Evolutionary conservation across 2,888 invertebrate species (phyloP).

Genomic region (Odontomyia ornata): DNA sequence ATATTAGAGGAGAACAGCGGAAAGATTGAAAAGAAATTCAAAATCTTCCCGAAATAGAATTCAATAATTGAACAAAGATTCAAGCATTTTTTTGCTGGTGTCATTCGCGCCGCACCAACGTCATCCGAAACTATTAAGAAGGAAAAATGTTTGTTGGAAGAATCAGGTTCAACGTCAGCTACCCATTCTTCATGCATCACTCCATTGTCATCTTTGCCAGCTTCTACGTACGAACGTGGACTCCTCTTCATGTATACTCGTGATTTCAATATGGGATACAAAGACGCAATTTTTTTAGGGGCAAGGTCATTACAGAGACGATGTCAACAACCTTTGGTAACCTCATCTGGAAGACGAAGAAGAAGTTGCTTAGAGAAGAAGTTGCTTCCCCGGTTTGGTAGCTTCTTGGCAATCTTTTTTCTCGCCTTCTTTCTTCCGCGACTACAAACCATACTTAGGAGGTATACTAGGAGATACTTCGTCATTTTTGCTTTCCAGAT

Average conservation of each 20-base stretch:
- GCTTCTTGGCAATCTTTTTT: not conserved
- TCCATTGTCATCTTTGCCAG: not conserved
- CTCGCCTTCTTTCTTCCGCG: not conserved
- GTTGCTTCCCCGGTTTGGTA: conserved; percentile 8
- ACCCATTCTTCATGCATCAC: not conserved
- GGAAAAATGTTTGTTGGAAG: not conserved
- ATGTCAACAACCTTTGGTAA: conserved; percentile 61
- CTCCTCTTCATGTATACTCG: not conserved
- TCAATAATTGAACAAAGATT: too few relatives aligned
- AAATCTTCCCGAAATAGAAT: too few relatives aligned
- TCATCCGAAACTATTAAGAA: too few relatives aligned
- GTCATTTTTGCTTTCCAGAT: not conserved
- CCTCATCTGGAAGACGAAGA: conserved; percentile 35
- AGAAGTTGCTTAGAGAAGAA: not conserved
- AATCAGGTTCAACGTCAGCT: not conserved
- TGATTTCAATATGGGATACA: conserved; percentile 12
- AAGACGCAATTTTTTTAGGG: conserved; percentile 58
- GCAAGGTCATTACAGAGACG: conserved; percentile 64
- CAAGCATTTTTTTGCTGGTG: too few relatives aligned
- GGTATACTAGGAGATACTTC: not conserved
- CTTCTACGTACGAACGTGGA: not conserved
- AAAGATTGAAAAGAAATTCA: too few relatives aligned
- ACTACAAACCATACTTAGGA: too few relatives aligned
- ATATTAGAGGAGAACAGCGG: too few relatives aligned
- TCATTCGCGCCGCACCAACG: too few relatives aligned